phyloP scores from a whole-genome alignment of 2,888 invertebrate genomes.

The Mythimna loreyi region DNA sequence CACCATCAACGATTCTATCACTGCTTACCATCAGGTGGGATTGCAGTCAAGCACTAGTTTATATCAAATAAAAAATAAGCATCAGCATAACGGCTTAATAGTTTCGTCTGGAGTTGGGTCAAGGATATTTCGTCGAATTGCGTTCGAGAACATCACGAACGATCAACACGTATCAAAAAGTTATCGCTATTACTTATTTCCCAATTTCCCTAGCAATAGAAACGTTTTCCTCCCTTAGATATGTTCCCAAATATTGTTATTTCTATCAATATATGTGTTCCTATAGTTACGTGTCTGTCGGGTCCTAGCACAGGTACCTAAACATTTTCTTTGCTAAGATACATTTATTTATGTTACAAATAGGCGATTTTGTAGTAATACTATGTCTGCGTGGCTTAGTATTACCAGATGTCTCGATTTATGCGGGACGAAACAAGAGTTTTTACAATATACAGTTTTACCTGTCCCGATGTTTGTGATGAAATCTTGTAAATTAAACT shows the following conservation, averaged over 20 bases:
- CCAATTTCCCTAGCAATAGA: slow-evolving; percentile 28
- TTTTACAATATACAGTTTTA: too few species aligned
- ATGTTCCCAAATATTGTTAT: slow-evolving; percentile 27
- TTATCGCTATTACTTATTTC: slow-evolving; percentile 22
- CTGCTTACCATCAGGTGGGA: too few species aligned
- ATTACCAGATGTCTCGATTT: too few species aligned
- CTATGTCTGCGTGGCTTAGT: neutral
- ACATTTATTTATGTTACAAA: neutral
- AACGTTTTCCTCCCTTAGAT: slow-evolving; percentile 8
- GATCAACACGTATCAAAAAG: slow-evolving; percentile 23
- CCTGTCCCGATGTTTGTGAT: too few species aligned
- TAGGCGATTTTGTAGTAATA: neutral
- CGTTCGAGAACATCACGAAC: neutral
- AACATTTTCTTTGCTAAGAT: neutral
- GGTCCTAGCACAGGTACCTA: neutral
- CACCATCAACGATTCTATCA: too few species aligned
- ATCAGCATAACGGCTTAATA: neutral
- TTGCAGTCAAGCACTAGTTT: too few species aligned
- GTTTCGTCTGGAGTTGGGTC: slow-evolving; percentile 1
- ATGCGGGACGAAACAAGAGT: too few species aligned
- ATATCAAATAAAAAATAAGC: too few species aligned
- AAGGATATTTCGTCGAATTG: too few species aligned
- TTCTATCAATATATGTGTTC: neutral
- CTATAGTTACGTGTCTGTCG: neutral
- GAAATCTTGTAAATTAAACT: too few species aligned